These are phyloP conservation scores for Pelodytes ibericus DNA, from an alignment of 2,797 vertebrate species.

Conservation along the genomic window DNA sequence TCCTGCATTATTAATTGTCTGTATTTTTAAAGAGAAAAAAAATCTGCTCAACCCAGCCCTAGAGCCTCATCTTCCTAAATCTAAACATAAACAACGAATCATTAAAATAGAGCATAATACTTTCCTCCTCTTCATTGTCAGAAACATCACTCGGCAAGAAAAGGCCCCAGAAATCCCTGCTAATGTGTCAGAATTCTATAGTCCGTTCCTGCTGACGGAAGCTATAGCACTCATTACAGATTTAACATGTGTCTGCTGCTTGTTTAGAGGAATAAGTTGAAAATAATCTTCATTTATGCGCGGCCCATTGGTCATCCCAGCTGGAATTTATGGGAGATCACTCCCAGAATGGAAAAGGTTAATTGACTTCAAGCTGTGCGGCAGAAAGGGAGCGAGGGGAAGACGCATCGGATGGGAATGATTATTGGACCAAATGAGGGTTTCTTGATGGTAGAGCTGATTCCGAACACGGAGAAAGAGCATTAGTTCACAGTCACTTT, in stretches of 20 bases:
- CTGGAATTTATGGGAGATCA: conserved; percentile 69
- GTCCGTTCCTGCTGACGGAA: background rate
- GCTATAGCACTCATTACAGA: conserved; percentile 48
- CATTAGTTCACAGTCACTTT: conserved; percentile 77
- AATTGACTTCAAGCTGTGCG: conserved; percentile 78
- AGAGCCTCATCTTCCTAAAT: too few relatives aligned
- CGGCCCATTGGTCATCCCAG: conserved; percentile 78
- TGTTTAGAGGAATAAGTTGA: conserved; percentile 64
- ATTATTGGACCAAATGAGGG: conserved; percentile 75
- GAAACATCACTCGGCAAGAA: background rate
- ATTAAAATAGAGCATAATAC: background rate
- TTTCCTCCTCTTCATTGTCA: background rate
- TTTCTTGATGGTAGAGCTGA: conserved; percentile 71
- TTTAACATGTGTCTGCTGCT: conserved; percentile 64
- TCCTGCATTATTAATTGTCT: too few relatives aligned
- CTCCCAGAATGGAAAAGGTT: conserved; percentile 77
- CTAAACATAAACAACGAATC: conserved; percentile 6
- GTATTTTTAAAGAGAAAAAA: too few relatives aligned
- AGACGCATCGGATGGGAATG: conserved; percentile 75
- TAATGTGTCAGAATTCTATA: conserved; percentile 13
- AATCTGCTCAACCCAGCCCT: too few relatives aligned
- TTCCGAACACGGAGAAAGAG: conserved; percentile 53
- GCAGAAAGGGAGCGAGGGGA: conserved; percentile 71
- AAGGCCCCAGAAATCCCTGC: background rate
- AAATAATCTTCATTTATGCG: conserved; percentile 72